Conservation (phyloP, 2,797 vertebrate species). For the Cacajao melanocephalus region DNA sequence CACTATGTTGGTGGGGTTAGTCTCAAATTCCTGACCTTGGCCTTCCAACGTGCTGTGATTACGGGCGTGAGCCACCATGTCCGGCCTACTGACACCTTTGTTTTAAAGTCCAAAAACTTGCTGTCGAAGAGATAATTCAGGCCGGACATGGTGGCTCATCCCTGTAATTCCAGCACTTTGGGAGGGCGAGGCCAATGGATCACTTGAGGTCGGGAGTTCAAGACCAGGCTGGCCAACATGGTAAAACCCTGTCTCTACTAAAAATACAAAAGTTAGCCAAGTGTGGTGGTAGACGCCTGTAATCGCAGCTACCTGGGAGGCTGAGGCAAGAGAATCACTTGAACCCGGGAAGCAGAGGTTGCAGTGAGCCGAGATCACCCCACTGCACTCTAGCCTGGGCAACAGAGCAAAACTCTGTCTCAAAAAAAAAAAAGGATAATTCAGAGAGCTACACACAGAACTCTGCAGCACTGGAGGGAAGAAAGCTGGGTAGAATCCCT, state of each 20-base stretch:
- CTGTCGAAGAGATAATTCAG: not conserved
- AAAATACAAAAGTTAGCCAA: not conserved
- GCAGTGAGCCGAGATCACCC: not conserved
- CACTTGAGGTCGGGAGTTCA: not conserved
- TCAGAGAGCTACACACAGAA: not conserved
- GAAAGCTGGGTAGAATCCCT: not conserved
- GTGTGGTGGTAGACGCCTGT: not conserved
- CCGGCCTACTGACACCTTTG: not conserved
- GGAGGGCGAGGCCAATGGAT: not conserved
- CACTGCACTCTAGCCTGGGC: too few relatives aligned
- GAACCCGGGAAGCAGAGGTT: not conserved
- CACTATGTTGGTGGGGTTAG: too few relatives aligned
- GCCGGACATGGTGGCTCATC: rapidly evolving
- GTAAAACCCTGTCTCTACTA: not conserved
- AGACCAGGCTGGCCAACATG: not conserved
- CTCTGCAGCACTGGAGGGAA: not conserved
- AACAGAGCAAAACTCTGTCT: too few relatives aligned
- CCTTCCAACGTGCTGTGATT: too few relatives aligned
- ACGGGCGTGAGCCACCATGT: too few relatives aligned
- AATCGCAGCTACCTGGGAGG: not conserved
- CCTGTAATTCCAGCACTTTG: not conserved
- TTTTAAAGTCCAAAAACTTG: not conserved
- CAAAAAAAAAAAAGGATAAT: too few relatives aligned
- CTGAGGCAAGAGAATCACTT: not conserved
- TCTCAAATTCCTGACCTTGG: too few relatives aligned